Percentiles rank a stretch among this genome's conserved stretches.
These are phyloP conservation scores for Eulemur coronatus DNA, from an alignment of 2,797 vertebrate genomes.

Conservation along the genomic window DNA sequence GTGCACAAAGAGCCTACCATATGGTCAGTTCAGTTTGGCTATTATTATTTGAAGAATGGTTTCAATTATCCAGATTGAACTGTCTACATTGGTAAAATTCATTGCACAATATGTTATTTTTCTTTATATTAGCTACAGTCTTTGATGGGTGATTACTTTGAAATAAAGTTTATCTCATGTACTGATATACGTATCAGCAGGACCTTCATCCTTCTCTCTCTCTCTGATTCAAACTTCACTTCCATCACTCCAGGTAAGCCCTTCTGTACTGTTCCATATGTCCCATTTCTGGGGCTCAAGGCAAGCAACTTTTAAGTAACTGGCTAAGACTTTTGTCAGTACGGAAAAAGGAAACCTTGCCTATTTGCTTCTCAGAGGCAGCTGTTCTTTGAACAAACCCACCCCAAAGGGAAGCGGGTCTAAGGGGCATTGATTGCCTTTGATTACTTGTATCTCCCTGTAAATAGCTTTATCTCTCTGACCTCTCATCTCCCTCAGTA, in stretches of 20 bases:
- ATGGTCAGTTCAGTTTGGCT: neutral
- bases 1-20: neutral
- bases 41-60: neutral
- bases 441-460: neutral
- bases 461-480: neutral
- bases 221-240: neutral
- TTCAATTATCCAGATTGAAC: neutral
- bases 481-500: neutral
- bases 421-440: neutral
- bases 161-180: neutral
- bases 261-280: neutral
- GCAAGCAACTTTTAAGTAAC: neutral
- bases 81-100: neutral
- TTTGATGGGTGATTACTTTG: neutral
- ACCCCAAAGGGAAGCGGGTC: neutral
- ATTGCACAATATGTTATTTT: neutral
- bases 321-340: neutral
- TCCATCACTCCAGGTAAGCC: neutral
- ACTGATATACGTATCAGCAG: neutral
- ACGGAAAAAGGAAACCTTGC: neutral
- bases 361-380: neutral
- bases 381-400: neutral
- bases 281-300: neutral
- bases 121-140: neutral
- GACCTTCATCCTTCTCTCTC: neutral